These are phyloP conservation scores for Atractosteus spatula DNA, from an alignment of 2,113 vertebrate genomes.

Conservation along the genomic window DNA sequence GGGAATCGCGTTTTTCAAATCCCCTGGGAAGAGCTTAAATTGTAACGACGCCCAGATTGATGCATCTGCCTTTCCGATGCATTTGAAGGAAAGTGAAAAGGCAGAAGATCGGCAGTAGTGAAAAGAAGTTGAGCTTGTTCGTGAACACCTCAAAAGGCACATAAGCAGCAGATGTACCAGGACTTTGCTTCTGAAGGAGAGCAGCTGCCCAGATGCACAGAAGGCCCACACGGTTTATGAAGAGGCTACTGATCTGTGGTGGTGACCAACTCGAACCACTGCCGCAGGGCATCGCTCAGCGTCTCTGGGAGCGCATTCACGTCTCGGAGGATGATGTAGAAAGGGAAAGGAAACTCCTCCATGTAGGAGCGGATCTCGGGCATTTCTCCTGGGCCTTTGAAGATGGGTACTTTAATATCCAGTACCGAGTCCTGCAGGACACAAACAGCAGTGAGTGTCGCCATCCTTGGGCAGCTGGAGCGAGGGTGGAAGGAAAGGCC, in stretches of 20 bases:
- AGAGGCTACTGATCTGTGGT: conserved; percentile 65
- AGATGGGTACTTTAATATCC: conserved; percentile 97
- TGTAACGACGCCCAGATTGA: too few relatives aligned
- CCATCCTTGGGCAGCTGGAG: too few relatives aligned
- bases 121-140: background rate
- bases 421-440: conserved; percentile 86
- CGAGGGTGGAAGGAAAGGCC: too few relatives aligned
- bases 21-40: too few relatives aligned
- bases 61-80: too few relatives aligned
- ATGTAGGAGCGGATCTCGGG: conserved; percentile 96
- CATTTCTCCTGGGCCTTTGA: conserved; percentile 85
- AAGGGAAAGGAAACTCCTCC: conserved; percentile 97
- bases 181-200: conserved; percentile 23
- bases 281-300: conserved; percentile 88
- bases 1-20: too few relatives aligned
- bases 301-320: conserved; percentile 90
- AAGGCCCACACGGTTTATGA: too few relatives aligned
- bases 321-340: conserved; percentile 91
- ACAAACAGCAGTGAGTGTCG: background rate
- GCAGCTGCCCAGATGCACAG: conserved; percentile 40
- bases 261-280: conserved; percentile 97
- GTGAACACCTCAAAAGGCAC: conserved; percentile 53
- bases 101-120: background rate
- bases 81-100: background rate
- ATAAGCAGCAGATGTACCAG: conserved; percentile 43